These are phyloP conservation scores for Mormyrops boulengeri DNA, from an alignment of 2,797 vertebrate species.

Conservation along the genomic window DNA sequence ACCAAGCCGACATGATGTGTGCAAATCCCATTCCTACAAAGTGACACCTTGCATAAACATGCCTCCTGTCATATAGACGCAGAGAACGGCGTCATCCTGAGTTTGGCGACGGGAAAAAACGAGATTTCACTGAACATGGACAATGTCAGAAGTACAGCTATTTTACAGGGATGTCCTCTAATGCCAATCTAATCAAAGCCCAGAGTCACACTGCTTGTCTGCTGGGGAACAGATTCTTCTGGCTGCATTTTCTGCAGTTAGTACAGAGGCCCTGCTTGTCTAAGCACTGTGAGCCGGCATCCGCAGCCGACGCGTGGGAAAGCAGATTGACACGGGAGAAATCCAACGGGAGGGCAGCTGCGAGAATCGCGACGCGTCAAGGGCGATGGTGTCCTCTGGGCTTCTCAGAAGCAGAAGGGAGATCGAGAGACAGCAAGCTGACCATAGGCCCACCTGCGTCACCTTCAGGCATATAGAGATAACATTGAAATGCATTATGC, in stretches of 20 bases:
- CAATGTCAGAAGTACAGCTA: not conserved
- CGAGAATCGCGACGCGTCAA: not conserved
- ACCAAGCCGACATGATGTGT: not conserved
- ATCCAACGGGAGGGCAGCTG: not conserved
- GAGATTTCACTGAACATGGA: not conserved
- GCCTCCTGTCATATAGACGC: not conserved
- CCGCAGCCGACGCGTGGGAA: not conserved
- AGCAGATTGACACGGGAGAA: not conserved
- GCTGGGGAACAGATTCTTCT: not conserved
- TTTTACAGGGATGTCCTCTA: not conserved
- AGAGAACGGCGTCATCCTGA: not conserved
- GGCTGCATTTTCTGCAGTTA: not conserved
- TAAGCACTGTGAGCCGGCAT: not conserved
- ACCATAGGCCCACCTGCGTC: not conserved
- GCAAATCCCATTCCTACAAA: not conserved
- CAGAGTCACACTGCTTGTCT: not conserved
- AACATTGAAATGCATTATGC: not conserved
- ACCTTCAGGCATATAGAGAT: not conserved
- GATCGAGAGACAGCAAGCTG: not conserved
- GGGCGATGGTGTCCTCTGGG: not conserved
- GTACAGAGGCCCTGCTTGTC: not conserved
- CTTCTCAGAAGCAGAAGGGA: not conserved
- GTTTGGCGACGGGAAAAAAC: not conserved
- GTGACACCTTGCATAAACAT: not conserved
- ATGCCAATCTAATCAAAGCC: not conserved